Percentiles rank a stretch among this genome's conserved stretches.
phyloP scores from a whole-genome alignment of 2,113 vertebrate species.

The Phylloscopus trochilus region DNA sequence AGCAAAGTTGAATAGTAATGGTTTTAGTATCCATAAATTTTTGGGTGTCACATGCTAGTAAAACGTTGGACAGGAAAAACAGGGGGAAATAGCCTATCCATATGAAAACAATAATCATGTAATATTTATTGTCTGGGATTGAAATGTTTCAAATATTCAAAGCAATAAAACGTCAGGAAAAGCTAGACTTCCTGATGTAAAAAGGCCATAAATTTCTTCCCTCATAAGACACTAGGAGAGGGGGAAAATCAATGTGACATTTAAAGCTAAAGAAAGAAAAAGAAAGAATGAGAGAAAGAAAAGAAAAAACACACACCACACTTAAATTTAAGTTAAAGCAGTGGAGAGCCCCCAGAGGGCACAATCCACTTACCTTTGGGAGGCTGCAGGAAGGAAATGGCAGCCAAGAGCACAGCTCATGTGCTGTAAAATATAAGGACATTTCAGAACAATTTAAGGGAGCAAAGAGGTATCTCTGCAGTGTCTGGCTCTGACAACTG shows the following conservation, averaged over 20 bases:
- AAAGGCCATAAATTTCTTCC: constrained; percentile 72
- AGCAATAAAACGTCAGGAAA: constrained; percentile 80
- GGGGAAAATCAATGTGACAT: constrained; percentile 51
- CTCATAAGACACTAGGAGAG: constrained; percentile 52
- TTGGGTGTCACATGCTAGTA: constrained; percentile 68
- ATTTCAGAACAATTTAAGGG: constrained; percentile 43
- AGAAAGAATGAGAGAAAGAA: not conserved
- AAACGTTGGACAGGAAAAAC: constrained; percentile 61
- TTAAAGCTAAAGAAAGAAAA: constrained; percentile 36
- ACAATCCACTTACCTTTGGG: constrained; percentile 59
- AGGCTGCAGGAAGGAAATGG: constrained; percentile 41
- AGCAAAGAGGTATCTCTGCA: constrained; percentile 1
- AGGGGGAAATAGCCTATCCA: constrained; percentile 72
- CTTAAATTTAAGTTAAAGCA: constrained; percentile 47
- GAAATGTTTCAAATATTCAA: constrained; percentile 79
- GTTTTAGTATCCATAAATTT: constrained; percentile 66
- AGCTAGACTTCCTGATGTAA: constrained; percentile 79
- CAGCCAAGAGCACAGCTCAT: constrained; percentile 42
- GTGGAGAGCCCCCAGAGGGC: constrained; percentile 67
- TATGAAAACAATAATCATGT: constrained; percentile 83
- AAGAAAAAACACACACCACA: not conserved
- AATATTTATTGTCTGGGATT: constrained; percentile 84
- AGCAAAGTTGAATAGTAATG: constrained; percentile 38
- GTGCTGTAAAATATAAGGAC: constrained; percentile 32
- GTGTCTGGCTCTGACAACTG: not conserved